These are phyloP conservation scores for Cyclopterus lumpus DNA, from an alignment of 2,797 vertebrate genomes.

Conservation along the genomic window DNA sequence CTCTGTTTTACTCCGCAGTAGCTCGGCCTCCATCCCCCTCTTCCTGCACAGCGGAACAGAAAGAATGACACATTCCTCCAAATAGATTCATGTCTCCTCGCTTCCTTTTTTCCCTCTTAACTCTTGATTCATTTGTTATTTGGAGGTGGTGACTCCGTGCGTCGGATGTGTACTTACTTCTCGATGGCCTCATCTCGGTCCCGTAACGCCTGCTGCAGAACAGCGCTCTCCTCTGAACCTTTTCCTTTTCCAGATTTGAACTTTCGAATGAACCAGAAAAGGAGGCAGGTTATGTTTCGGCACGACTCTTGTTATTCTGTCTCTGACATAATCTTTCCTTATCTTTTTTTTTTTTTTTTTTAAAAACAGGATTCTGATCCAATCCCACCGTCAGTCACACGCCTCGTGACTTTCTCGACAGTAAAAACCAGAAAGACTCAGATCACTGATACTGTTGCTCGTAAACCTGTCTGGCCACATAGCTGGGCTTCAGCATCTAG, in stretches of 20 bases:
- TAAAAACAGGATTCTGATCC: neutral
- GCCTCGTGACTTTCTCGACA: neutral
- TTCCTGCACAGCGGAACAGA: constrained; percentile 77
- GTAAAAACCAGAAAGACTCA: neutral
- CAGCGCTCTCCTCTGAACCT: constrained; percentile 53
- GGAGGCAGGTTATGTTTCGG: neutral
- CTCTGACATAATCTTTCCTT: neutral
- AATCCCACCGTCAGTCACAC: neutral
- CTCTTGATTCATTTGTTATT: constrained; percentile 27
- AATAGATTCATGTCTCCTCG: constrained; percentile 11
- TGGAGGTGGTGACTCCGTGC: neutral
- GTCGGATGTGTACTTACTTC: constrained; percentile 79
- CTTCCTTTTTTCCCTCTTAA: constrained; percentile 16
- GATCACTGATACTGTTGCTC: constrained; percentile 9
- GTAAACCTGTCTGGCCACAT: constrained; percentile 57
- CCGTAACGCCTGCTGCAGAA: constrained; percentile 84
- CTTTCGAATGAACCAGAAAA: constrained; percentile 8
- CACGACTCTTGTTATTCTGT: neutral
- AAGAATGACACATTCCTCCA: constrained; percentile 37
- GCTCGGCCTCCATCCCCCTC: constrained; percentile 86
- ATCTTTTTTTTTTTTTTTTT: neutral
- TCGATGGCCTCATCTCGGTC: constrained; percentile 89
- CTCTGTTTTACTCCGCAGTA: constrained; percentile 84
- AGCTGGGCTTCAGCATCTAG: constrained; percentile 8
- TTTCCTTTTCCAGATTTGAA: constrained; percentile 37